Evolutionary conservation across 2,888 invertebrate species (phyloP).

Genomic region (Eurytoma californica): DNA sequence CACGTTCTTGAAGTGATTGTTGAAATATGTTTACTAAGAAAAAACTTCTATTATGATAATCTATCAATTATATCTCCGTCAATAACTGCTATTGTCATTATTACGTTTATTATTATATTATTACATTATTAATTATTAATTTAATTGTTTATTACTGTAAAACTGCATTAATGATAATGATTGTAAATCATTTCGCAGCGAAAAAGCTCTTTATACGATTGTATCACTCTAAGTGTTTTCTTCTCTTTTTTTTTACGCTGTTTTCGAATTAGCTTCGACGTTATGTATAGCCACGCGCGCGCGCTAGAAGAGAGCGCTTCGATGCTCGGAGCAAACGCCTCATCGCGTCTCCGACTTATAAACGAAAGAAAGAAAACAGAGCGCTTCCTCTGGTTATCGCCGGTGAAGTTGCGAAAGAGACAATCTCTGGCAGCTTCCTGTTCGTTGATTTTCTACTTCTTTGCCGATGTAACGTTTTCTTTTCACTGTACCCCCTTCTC

Average conservation of each 20-base stretch:
- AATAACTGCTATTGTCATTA: conserved; percentile 58
- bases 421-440: conserved; percentile 55
- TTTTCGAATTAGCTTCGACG: conserved; percentile 41
- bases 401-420: conserved; percentile 52
- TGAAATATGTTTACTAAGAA: conserved; percentile 69
- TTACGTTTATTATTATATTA: conserved; percentile 59
- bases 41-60: conserved; percentile 64
- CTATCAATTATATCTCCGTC: conserved; percentile 60
- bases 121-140: conserved; percentile 58
- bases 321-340: conserved; percentile 31
- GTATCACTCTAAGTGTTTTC: conserved; percentile 49
- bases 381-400: conserved; percentile 55
- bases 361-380: conserved; percentile 41
- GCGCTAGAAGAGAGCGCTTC: conserved; percentile 8
- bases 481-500: conserved; percentile 9
- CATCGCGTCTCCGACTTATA: conserved; percentile 21
- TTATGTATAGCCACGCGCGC: conserved; percentile 35
- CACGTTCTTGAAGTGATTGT: conserved; percentile 64
- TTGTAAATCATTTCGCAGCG: conserved; percentile 51
- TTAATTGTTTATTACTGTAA: conserved; percentile 60
- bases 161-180: conserved; percentile 42
- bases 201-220: conserved; percentile 41
- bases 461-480: background rate
- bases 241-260: conserved; percentile 44
- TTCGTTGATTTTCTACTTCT: conserved; percentile 53